Evolutionary conservation across 2,888 invertebrate species (phyloP).

Genomic region (Heliconius erato): DNA sequence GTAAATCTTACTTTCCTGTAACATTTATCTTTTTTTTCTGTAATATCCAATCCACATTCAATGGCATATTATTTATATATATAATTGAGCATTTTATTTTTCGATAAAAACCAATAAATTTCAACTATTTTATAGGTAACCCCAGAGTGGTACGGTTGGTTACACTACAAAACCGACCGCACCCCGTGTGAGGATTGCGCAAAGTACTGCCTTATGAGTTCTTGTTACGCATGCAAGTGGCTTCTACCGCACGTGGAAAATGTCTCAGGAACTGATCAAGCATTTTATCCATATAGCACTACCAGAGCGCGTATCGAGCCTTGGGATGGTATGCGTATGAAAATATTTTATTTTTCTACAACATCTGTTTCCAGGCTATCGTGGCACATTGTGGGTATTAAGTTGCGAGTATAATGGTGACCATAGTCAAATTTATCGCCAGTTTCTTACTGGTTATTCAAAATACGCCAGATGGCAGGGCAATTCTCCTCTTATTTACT

Average conservation of each 20-base stretch:
- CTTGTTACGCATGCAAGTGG: constrained; percentile 64
- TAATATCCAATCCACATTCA: too few relatives aligned
- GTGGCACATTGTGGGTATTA: neutral
- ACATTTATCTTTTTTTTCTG: too few relatives aligned
- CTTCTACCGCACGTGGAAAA: constrained; percentile 69
- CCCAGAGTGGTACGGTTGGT: constrained; percentile 98
- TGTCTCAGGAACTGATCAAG: constrained; percentile 61
- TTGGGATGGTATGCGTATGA: constrained; percentile 70
- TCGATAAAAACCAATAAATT: neutral
- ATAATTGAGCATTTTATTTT: too few relatives aligned
- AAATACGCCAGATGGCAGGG: too few relatives aligned
- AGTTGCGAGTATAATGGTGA: too few relatives aligned
- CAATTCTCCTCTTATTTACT: too few relatives aligned
- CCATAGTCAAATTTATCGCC: too few relatives aligned
- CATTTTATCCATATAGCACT: constrained; percentile 72
- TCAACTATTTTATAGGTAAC: constrained; percentile 89
- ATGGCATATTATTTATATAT: too few relatives aligned
- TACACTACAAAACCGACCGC: constrained; percentile 93
- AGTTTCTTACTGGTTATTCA: too few relatives aligned
- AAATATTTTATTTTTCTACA: neutral
- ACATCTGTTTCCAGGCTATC: too few relatives aligned
- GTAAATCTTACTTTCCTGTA: too few relatives aligned
- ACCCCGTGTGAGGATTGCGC: constrained; percentile 69
- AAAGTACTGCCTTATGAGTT: constrained; percentile 63
- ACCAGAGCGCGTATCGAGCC: constrained; percentile 56